These are phyloP conservation scores for Tenodera sinensis DNA, from an alignment of 2,888 invertebrate genomes.

Conservation along the genomic window DNA sequence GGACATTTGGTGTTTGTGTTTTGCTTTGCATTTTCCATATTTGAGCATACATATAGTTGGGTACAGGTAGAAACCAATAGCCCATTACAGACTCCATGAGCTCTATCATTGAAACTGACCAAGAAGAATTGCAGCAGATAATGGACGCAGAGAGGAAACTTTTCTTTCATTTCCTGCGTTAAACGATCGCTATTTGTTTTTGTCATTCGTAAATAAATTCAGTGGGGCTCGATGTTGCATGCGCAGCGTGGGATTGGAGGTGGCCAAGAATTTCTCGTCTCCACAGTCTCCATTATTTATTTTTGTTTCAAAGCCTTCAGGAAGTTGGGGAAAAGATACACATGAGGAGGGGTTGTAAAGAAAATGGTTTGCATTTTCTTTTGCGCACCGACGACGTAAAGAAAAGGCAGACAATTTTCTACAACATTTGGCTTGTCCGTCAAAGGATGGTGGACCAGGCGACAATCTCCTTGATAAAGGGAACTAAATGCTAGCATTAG, in stretches of 20 bases:
- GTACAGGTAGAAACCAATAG: too few relatives aligned
- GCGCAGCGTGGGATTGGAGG: not conserved
- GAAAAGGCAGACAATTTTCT: slow-evolving; percentile 48
- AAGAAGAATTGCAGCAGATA: slow-evolving; percentile 28
- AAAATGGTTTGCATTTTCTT: slow-evolving; percentile 46
- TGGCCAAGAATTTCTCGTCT: not conserved
- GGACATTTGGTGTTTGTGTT: too few relatives aligned
- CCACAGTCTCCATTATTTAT: slow-evolving; percentile 11
- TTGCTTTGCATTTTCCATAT: too few relatives aligned
- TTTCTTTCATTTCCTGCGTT: slow-evolving; percentile 13
- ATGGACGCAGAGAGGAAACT: slow-evolving; percentile 21
- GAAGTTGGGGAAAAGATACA: not conserved
- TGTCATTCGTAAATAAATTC: slow-evolving; percentile 20
- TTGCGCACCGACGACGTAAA: slow-evolving; percentile 31
- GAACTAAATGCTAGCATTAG: not conserved
- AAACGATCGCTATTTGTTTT: slow-evolving; percentile 27
- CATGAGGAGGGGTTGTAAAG: slow-evolving; percentile 26
- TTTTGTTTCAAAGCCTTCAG: slow-evolving; percentile 17
- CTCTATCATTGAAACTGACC: slow-evolving; percentile 21
- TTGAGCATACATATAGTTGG: not conserved
- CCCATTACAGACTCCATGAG: not conserved
- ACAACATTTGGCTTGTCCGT: slow-evolving; percentile 45
- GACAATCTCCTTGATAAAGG: not conserved
- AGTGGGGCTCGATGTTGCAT: not conserved
- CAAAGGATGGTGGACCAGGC: slow-evolving; percentile 14